A percentile compares a stretch with the other conserved stretches of the same genome.
Conservation (phyloP, 1,140 invertebrate genomes). For the Drosophila mauritiana region DNA sequence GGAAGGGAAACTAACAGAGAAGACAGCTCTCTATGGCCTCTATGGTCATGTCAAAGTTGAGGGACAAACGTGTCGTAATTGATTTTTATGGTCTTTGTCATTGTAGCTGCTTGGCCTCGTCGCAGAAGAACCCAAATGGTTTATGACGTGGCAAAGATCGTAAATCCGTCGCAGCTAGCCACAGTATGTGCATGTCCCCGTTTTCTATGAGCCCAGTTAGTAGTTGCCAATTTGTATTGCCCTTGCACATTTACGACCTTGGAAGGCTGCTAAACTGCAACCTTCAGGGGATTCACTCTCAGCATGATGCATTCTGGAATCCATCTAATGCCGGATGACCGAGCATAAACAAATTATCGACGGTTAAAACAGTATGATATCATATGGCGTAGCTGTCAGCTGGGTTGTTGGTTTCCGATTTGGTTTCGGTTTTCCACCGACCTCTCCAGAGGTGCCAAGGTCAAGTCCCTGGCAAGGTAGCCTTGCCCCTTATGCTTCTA, state of each 20-base stretch:
- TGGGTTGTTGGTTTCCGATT: conserved; percentile 33
- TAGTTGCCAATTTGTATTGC: conserved; percentile 67
- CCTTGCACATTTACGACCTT: conserved; percentile 68
- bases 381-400: conserved; percentile 58
- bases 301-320: conserved; percentile 22
- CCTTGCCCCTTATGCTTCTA: conserved; percentile 34
- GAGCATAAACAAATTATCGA: conserved; percentile 75
- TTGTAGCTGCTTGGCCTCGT: conserved; percentile 62
- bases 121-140: conserved; percentile 35
- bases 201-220: conserved; percentile 48
- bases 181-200: conserved; percentile 22
- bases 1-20: not conserved
- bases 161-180: conserved; percentile 52
- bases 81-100: conserved; percentile 81
- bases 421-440: conserved; percentile 24
- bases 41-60: conserved; percentile 72
- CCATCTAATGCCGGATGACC: conserved; percentile 47
- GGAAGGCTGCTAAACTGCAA: conserved; percentile 34
- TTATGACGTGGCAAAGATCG: conserved; percentile 61
- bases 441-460: conserved; percentile 66
- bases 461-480: conserved; percentile 25
- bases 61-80: conserved; percentile 81
- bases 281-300: conserved; percentile 45
- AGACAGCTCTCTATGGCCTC: conserved; percentile 26
- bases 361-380: conserved; percentile 66